Base-by-base conservation (phyloP, 1,140 invertebrate species). In the Tetramorium alpestre region DNA sequence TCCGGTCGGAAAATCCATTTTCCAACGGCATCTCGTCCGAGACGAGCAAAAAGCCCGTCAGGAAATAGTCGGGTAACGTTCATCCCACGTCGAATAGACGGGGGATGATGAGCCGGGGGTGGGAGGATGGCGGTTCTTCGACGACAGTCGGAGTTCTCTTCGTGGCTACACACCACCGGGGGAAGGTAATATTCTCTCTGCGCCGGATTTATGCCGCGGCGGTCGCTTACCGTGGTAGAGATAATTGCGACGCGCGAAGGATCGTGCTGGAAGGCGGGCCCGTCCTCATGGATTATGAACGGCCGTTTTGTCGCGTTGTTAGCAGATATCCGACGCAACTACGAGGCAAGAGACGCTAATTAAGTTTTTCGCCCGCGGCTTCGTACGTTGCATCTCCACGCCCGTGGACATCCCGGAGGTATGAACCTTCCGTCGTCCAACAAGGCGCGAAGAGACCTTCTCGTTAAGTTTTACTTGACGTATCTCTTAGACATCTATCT, bases 231-330 rank as follows among this genome's bases (percentile, higher is more conserved):
- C 69, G 81, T 10, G 6, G 67, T 18, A 41, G 49, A 78, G n/a
- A 72, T 76, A 72, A 77, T 72, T 77, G 88, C 58, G 16, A 56
- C 49, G 69, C 41, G 85, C 67, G 47, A 67, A 13, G 60, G 65
- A 25, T 69, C 70, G 60, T 44, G 38, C 44, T 51, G 58, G 73
- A 49, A 88, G 38, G 47, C 75, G n/a, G 25, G 7, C 41, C 80
- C 41, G 54, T 33, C 76, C 22, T 62, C 64, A 70, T 90, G 64
- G 85, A 89, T 91, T 89, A 91, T 91, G 89, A 91, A 91, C 88
- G 85, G 69, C 90, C 85, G 87, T 91, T 91, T 91, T 91, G 85
- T 91, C 85, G 85, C 90, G 73, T 89, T 91, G 90, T 88, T 89
- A 91, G 87, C 89, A 86, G 76, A 88, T 91, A 89, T 89, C 87